Evolutionary conservation across 2,888 invertebrate species (phyloP).

Genomic region (Dendrolimus pini): DNA sequence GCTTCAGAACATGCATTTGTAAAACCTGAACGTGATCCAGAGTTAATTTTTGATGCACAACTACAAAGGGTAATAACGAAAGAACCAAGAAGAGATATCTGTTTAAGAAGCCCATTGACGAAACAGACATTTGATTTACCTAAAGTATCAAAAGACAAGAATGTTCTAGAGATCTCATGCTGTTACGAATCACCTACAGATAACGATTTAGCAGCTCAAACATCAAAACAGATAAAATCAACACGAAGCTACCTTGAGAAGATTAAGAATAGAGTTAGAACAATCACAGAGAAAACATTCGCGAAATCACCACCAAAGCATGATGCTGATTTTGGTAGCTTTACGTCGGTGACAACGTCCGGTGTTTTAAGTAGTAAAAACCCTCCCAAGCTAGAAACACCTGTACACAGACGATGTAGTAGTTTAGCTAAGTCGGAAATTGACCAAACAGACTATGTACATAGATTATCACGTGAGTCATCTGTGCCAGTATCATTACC

Average conservation of each 20-base stretch:
- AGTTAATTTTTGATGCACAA: conserved; percentile 47
- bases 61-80: conserved; percentile 53
- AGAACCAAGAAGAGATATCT: conserved; percentile 51
- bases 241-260: conserved; percentile 78
- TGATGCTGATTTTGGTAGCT: conserved; percentile 75
- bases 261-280: conserved; percentile 77
- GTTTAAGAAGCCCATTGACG: conserved; percentile 39
- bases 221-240: conserved; percentile 68
- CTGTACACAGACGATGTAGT: conserved; percentile 68
- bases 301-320: conserved; percentile 67
- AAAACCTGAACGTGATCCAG: conserved; percentile 47
- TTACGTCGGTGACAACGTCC: conserved; percentile 84
- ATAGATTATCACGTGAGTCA: conserved; percentile 53
- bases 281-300: conserved; percentile 73
- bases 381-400: conserved; percentile 40
- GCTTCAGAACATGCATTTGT: conserved; percentile 41
- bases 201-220: conserved; percentile 60
- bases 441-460: conserved; percentile 79
- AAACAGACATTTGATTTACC: conserved; percentile 48
- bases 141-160: conserved; percentile 68
- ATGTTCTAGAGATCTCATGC: conserved; percentile 79
- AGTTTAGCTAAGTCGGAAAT: conserved; percentile 83
- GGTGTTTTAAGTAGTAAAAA: conserved; percentile 79
- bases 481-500: conserved; percentile 63
- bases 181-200: conserved; percentile 76